These are phyloP conservation scores for Caenorhabditis uteleia DNA, from an alignment of 2,888 invertebrate species.

Conservation along the genomic window DNA sequence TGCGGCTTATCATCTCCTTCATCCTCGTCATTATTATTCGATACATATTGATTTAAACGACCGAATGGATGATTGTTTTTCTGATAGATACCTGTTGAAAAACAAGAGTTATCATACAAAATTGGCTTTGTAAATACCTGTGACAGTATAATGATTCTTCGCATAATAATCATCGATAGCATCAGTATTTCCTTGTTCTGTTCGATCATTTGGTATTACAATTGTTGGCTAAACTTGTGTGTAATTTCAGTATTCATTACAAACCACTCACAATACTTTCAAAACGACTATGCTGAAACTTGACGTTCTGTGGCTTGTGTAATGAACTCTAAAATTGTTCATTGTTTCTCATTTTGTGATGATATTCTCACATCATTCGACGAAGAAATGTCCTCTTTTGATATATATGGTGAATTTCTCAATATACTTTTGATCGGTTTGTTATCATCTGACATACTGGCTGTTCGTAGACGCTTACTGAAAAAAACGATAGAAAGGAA, in stretches of 20 bases:
- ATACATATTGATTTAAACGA: conserved; percentile 5
- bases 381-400: conserved; percentile 20
- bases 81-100: conserved; percentile 26
- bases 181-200: conserved; percentile 32
- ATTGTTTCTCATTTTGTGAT: too few species aligned
- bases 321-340: conserved; percentile 18
- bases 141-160: conserved; percentile 41
- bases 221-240: neutral
- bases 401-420: conserved; percentile 25
- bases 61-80: too few species aligned
- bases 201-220: conserved; percentile 7
- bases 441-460: conserved; percentile 27
- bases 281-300: conserved; percentile 13
- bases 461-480: conserved; percentile 15
- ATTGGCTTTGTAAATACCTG: too few species aligned
- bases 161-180: conserved; percentile 39
- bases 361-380: neutral
- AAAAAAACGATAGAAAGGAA: neutral
- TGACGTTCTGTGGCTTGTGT: conserved; percentile 3
- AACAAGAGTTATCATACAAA: too few species aligned
- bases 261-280: conserved; percentile 4
- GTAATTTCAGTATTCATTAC: conserved; percentile 6
- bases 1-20: conserved; percentile 18
- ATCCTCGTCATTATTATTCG: conserved; percentile 12
- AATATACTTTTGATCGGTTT: conserved; percentile 29